Percentiles rank a stretch among this genome's conserved stretches.
phyloP scores from a whole-genome alignment of 2,888 invertebrate species.

The Malachius bipustulatus region DNA sequence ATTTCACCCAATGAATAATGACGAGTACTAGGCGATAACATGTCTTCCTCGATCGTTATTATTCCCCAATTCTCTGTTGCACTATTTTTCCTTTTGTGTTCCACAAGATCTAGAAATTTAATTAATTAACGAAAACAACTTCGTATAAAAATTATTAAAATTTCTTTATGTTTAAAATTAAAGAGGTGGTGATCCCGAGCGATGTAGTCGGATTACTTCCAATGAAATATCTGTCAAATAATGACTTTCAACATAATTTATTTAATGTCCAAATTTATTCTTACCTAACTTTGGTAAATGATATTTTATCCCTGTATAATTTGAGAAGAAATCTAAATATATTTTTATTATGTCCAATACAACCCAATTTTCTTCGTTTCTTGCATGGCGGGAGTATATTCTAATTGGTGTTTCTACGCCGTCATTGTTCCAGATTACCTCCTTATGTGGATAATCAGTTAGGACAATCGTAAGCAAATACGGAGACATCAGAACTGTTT shows the following conservation, averaged over 20 bases:
- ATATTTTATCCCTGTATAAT: neutral
- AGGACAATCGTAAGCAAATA: neutral
- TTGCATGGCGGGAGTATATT: neutral
- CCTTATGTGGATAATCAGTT: constrained; percentile 2
- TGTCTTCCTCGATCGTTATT: neutral
- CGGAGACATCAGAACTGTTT: neutral
- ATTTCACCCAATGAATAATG: neutral
- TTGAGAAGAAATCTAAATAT: constrained; percentile 1
- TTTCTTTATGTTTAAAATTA: too few species aligned
- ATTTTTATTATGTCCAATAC: neutral
- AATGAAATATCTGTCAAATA: too few species aligned
- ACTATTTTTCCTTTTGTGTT: neutral
- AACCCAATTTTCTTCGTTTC: neutral
- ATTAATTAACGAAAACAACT: too few species aligned
- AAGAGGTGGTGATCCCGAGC: too few species aligned
- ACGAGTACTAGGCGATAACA: neutral
- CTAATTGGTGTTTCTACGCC: neutral
- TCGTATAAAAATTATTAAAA: too few species aligned
- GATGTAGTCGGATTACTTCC: too few species aligned
- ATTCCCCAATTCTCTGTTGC: constrained; percentile 2
- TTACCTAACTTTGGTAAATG: neutral
- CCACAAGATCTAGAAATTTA: neutral
- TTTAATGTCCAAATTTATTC: too few species aligned
- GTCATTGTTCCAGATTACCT: neutral
- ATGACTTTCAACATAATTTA: too few species aligned